Conservation (phyloP, 1,140 invertebrate species). For the Euglossa dilemma region DNA sequence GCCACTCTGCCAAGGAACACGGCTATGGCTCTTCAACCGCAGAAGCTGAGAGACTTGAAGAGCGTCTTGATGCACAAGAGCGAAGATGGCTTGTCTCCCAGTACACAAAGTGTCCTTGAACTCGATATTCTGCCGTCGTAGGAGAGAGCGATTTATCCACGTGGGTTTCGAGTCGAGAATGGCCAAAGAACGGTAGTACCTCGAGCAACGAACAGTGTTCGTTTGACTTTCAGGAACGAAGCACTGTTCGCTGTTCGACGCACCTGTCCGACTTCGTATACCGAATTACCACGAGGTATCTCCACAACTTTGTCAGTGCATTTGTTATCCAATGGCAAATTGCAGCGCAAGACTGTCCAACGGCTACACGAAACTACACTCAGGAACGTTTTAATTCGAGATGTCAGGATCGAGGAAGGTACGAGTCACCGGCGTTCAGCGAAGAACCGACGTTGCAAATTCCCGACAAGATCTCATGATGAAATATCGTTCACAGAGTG, state of each 20-base stretch:
- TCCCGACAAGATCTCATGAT: slow-evolving; percentile 1
- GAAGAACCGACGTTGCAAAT: not conserved
- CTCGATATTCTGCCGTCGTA: slow-evolving; percentile 79
- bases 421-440: not conserved
- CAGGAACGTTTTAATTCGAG: not conserved
- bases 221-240: no score
- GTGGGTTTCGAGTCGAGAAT: not conserved
- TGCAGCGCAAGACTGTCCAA: not conserved
- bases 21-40: slow-evolving; percentile 55
- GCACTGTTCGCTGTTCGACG: not conserved
- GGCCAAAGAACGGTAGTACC: not conserved
- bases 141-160: slow-evolving; percentile 45
- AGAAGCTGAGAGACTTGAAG: slow-evolving; percentile 69
- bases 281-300: not conserved
- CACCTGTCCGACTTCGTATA: not conserved
- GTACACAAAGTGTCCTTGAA: slow-evolving; percentile 76
- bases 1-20: slow-evolving; percentile 77
- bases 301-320: slow-evolving; percentile 8
- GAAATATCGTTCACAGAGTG: slow-evolving; percentile 30
- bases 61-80: slow-evolving; percentile 73
- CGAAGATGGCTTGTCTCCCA: slow-evolving; percentile 66
- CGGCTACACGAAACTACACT: not conserved
- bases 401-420: not conserved
- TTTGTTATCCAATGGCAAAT: slow-evolving; percentile 43
- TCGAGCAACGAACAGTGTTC: not conserved